Conservation (phyloP, 2,113 vertebrate genomes). For the Calyptommatus sinebrachiatus region DNA sequence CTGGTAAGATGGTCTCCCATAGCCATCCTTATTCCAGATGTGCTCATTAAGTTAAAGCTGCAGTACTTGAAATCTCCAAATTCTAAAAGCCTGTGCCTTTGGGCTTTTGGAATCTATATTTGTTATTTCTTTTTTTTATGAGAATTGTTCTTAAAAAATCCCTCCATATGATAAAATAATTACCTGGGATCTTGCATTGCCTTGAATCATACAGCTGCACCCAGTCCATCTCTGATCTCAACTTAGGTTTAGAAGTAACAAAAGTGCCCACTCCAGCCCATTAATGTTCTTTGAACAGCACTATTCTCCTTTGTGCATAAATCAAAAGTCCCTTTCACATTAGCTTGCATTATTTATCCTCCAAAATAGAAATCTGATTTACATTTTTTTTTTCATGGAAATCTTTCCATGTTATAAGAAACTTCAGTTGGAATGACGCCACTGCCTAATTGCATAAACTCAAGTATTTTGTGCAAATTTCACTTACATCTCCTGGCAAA, state of each 20-base stretch:
- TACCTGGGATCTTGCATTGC: neutral
- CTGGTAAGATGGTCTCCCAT: neutral
- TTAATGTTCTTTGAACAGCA: neutral
- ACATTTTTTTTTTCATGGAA: neutral
- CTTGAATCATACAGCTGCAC: neutral
- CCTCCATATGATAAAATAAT: neutral
- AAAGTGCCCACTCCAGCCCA: neutral
- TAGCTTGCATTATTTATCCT: neutral
- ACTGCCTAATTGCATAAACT: neutral
- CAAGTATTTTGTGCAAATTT: neutral
- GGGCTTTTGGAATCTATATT: neutral
- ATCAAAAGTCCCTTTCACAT: neutral
- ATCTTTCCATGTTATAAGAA: neutral
- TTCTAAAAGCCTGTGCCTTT: constrained; percentile 40
- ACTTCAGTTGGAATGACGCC: neutral
- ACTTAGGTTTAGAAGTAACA: neutral
- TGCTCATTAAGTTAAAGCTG: neutral
- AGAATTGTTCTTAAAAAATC: neutral
- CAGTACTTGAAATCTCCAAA: neutral
- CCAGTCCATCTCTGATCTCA: neutral
- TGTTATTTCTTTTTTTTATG: neutral
- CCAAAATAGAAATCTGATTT: neutral
- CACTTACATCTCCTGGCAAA: neutral
- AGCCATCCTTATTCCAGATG: neutral
- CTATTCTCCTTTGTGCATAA: neutral